Evolutionary conservation across 2,888 invertebrate genomes (phyloP).

Genomic region (Drosophila eohydei): DNA sequence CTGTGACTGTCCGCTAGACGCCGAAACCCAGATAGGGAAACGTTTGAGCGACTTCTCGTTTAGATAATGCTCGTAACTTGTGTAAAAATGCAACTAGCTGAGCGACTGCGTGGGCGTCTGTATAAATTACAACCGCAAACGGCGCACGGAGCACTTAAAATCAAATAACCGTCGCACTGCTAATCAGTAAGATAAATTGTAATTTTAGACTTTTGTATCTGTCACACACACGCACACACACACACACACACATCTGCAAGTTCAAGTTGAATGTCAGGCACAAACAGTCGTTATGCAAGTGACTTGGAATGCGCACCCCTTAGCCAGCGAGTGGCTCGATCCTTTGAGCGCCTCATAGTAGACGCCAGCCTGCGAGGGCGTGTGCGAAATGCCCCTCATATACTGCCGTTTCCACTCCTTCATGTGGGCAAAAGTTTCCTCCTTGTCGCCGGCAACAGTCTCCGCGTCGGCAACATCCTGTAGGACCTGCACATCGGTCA

Average conservation of each 20-base stretch:
- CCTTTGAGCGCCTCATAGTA: constrained; percentile 83
- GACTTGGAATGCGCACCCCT: constrained; percentile 69
- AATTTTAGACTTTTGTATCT: constrained; percentile 37
- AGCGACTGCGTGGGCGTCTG: constrained; percentile 48
- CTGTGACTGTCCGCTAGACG: background rate
- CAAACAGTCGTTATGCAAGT: background rate
- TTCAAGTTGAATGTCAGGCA: constrained; percentile 82
- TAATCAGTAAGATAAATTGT: constrained; percentile 68
- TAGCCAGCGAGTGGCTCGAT: constrained; percentile 76
- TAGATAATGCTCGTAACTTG: constrained; percentile 58
- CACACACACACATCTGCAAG: constrained; percentile 54
- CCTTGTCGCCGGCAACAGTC: constrained; percentile 60
- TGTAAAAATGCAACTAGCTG: constrained; percentile 40
- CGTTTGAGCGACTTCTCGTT: constrained; percentile 38
- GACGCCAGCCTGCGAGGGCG: constrained; percentile 81
- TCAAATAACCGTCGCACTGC: constrained; percentile 56
- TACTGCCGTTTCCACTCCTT: constrained; percentile 82
- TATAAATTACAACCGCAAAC: constrained; percentile 77
- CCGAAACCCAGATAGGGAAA: constrained; percentile 10
- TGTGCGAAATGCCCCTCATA: constrained; percentile 81
- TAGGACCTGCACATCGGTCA: constrained; percentile 76
- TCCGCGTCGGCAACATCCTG: constrained; percentile 71
- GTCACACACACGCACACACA: constrained; percentile 40
- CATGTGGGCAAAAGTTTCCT: constrained; percentile 72
- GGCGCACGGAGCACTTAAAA: constrained; percentile 50